A percentile compares a stretch with the other conserved stretches of the same genome.
Evolutionary conservation across 2,113 vertebrate genomes (phyloP).

Genomic region (Nesospiza acunhae): DNA sequence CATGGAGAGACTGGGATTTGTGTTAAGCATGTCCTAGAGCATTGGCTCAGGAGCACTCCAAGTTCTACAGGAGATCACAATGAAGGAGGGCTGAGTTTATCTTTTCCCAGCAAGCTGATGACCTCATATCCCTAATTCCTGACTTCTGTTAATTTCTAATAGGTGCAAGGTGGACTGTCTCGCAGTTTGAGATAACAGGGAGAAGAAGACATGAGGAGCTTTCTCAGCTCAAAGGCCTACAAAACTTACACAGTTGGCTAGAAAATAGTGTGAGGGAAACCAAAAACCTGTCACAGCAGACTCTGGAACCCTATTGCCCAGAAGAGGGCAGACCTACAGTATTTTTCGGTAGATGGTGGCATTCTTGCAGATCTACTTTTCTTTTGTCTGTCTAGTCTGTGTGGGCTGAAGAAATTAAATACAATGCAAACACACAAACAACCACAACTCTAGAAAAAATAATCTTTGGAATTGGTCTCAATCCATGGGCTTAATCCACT

Average conservation of each 20-base stretch:
- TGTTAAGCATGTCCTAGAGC: background rate
- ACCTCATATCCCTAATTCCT: background rate
- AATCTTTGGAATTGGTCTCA: background rate
- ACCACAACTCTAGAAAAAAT: background rate
- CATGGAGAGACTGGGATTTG: background rate
- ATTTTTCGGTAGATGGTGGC: conserved; percentile 22
- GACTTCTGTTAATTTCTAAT: background rate
- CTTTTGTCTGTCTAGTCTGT: background rate
- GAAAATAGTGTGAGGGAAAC: background rate
- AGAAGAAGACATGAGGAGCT: background rate
- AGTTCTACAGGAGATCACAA: background rate
- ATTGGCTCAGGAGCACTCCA: background rate
- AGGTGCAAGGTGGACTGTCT: background rate
- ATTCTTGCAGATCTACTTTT: background rate
- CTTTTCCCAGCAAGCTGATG: background rate
- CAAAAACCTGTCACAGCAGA: background rate
- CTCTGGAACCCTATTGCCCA: conserved; percentile 67
- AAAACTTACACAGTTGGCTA: background rate
- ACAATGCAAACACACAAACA: background rate
- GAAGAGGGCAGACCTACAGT: conserved; percentile 88
- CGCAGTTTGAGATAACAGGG: background rate
- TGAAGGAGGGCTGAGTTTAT: background rate
- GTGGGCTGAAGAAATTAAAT: background rate
- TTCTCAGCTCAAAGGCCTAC: background rate
- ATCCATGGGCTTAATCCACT: background rate